Conservation (phyloP, 2,888 invertebrate genomes). For the Eurytoma adleriae region DNA sequence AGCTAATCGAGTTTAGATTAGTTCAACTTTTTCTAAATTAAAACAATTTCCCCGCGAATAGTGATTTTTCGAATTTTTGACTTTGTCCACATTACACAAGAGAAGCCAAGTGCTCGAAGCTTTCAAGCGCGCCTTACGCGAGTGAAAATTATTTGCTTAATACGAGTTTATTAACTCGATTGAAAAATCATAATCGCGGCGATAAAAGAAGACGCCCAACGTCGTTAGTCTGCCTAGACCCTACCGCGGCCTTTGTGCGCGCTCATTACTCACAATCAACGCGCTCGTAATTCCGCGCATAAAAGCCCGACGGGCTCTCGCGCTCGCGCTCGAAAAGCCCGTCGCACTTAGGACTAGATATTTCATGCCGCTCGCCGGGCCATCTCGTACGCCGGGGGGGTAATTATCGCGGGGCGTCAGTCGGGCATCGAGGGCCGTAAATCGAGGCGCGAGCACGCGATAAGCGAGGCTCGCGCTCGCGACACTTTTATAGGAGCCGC, state of each 20-base stretch:
- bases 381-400: neutral
- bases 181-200: too few relatives aligned
- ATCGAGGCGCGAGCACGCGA: conserved; percentile 7
- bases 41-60: too few relatives aligned
- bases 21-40: too few relatives aligned
- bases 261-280: conserved; percentile 18
- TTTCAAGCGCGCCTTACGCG: too few relatives aligned
- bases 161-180: too few relatives aligned
- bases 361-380: conserved; percentile 2
- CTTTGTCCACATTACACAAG: too few relatives aligned
- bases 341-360: conserved; percentile 12
- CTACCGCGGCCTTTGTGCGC: neutral
- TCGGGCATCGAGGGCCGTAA: conserved; percentile 15
- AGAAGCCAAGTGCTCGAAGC: too few relatives aligned
- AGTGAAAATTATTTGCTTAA: too few relatives aligned
- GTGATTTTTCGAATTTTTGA: too few relatives aligned
- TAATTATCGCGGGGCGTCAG: conserved; percentile 11
- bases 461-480: neutral
- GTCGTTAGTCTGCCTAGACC: neutral
- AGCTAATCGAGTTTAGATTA: too few relatives aligned
- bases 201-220: too few relatives aligned
- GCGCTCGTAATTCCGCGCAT: neutral
- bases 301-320: neutral
- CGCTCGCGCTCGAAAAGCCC: neutral
- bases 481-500: conserved; percentile 22